Conservation (phyloP, 2,113 vertebrate genomes). For the Donacobius atricapilla region DNA sequence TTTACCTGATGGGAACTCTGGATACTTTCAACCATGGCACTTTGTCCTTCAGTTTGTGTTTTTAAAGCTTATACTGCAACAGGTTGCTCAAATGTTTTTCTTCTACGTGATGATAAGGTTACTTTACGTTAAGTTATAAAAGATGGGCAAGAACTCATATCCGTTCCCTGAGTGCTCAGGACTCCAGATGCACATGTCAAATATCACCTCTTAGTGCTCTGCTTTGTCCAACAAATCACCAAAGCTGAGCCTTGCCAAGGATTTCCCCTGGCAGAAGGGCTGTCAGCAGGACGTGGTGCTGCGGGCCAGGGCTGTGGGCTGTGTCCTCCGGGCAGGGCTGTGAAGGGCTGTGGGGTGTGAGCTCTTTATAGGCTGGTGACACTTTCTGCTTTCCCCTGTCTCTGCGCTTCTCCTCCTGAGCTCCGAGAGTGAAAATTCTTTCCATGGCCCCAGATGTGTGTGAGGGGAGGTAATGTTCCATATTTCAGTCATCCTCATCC, state of each 20-base stretch:
- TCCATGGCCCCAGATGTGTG: background rate
- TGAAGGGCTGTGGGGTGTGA: background rate
- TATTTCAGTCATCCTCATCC: background rate
- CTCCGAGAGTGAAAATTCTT: background rate
- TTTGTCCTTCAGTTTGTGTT: constrained; percentile 14
- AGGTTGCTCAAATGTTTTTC: background rate
- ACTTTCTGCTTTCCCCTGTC: background rate
- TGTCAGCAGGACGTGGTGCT: background rate
- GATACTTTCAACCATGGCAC: background rate
- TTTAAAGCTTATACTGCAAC: constrained; percentile 4
- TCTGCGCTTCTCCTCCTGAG: background rate
- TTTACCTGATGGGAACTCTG: background rate
- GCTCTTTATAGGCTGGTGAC: background rate
- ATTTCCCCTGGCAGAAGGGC: background rate
- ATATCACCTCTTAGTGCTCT: background rate
- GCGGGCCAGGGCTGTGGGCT: background rate
- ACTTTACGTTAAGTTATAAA: background rate
- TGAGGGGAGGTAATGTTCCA: background rate
- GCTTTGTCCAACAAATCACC: background rate
- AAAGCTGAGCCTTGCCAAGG: background rate
- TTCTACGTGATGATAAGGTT: background rate
- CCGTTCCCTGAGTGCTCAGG: background rate
- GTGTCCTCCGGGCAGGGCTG: background rate
- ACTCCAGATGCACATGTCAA: background rate
- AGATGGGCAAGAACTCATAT: background rate